These are phyloP conservation scores for Muscina levida DNA, from an alignment of 2,888 invertebrate genomes.

Conservation along the genomic window DNA sequence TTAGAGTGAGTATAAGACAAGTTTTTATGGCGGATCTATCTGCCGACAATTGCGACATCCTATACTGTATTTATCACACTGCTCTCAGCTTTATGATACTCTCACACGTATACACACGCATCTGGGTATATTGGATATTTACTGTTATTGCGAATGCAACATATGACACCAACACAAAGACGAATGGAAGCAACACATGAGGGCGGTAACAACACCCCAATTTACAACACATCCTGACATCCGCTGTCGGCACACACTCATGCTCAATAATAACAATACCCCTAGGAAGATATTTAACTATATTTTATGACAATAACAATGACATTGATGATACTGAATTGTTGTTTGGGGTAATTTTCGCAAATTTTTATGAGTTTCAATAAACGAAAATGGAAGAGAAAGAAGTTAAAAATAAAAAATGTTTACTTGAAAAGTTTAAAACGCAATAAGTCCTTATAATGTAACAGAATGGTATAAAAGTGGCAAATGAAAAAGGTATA, in stretches of 20 bases:
- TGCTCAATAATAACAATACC: constrained; percentile 5
- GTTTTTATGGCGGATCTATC: too few relatives aligned
- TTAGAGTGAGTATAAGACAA: too few relatives aligned
- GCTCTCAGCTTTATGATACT: too few relatives aligned
- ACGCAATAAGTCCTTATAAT: too few relatives aligned
- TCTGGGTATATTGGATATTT: too few relatives aligned
- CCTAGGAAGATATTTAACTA: constrained; percentile 44
- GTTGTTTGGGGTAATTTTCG: constrained; percentile 53
- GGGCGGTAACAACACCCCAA: not conserved
- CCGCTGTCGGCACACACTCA: not conserved
- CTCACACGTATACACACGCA: too few relatives aligned
- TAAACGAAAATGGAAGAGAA: constrained; percentile 58
- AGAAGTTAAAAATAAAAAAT: constrained; percentile 19
- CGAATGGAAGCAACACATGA: not conserved
- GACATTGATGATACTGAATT: constrained; percentile 57
- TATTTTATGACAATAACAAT: constrained; percentile 62
- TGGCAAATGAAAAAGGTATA: too few relatives aligned
- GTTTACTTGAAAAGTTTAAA: too few relatives aligned
- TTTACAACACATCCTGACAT: not conserved
- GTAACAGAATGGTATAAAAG: too few relatives aligned
- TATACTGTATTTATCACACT: too few relatives aligned
- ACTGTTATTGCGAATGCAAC: constrained; percentile 53
- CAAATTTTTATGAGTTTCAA: constrained; percentile 61
- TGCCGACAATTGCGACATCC: too few relatives aligned
- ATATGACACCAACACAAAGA: constrained; percentile 49